These are phyloP conservation scores for Oreochromis grahami DNA, from an alignment of 2,797 vertebrate species.

Conservation along the genomic window DNA sequence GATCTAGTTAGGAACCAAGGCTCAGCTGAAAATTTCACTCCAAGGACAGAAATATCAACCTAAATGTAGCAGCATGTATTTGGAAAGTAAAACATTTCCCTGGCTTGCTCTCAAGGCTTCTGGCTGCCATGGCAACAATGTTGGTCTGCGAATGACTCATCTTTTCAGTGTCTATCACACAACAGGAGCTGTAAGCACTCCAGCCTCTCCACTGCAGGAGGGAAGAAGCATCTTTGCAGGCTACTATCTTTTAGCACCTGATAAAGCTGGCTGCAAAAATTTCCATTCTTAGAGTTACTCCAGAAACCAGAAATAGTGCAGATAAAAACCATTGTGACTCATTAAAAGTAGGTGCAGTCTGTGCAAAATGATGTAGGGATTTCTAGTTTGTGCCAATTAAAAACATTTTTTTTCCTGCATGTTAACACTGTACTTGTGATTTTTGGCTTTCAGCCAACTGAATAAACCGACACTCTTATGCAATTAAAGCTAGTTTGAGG, in stretches of 20 bases:
- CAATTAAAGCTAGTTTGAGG: neutral
- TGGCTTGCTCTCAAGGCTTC: constrained; percentile 63
- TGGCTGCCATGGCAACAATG: constrained; percentile 73
- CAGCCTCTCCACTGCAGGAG: constrained; percentile 52
- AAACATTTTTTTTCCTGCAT: neutral
- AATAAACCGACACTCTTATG: neutral
- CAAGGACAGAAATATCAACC: constrained; percentile 50
- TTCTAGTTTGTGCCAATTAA: neutral
- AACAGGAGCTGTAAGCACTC: constrained; percentile 50
- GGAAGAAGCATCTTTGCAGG: constrained; percentile 41
- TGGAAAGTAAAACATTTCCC: constrained; percentile 62
- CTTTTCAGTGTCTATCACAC: constrained; percentile 69
- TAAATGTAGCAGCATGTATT: constrained; percentile 57
- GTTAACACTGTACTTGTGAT: neutral
- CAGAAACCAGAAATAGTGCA: neutral
- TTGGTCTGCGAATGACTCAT: constrained; percentile 71
- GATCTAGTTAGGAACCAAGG: constrained; percentile 8
- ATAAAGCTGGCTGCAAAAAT: neutral
- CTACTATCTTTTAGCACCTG: constrained; percentile 17
- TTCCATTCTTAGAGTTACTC: neutral
- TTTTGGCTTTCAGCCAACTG: neutral
- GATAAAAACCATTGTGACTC: neutral
- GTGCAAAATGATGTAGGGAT: neutral
- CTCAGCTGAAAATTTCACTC: constrained; percentile 23
- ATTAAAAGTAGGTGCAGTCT: neutral